Base-by-base conservation (phyloP, 2,113 vertebrate species). In the Cariama cristata region DNA sequence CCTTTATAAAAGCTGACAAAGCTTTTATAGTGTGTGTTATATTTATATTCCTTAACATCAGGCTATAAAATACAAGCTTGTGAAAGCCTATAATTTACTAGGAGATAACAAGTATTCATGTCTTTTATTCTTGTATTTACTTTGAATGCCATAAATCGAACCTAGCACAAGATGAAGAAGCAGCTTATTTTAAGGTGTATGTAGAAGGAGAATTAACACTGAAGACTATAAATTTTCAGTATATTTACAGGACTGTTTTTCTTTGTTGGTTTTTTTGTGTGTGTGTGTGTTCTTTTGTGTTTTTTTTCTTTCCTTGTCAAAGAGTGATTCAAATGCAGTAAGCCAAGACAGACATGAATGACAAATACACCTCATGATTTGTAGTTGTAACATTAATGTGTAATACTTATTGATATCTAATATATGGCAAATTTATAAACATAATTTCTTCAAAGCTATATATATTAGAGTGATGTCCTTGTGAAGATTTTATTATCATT, bases 61-160 rank as follows among this genome's bases (percentile, higher is more conserved):
- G 24, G 20, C 68, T 92, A 35, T 94, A 87, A 96, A 95, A 89
- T 45, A 92, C 10, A 73, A 82, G 68, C 23, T 83, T 91, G 67
- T 94, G 66, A 93, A 96, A 86, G 60, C 55, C 73, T 91, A 19
- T 92, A 79, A 96, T 96, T 97, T 97, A 86, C 76, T 86, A 22
- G n/a, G 23, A 64, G 44, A 77, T 63, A 95, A 58, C 67, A 93
- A 81, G 87, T 76, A 87, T 84, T 95, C 68, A 75, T 86, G 45
- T 66, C 23, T 72, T 90, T 88, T 67, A 60, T 77, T 96, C 33
- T 32, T 95, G 15, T 82, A 63, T 88, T 75, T 86, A 67, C 60
- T 95, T 87, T 67, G 77, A 92, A 83, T 11, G 2, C 6, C 64
- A 72, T 92, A 86, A 93, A 94, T 97, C 73, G 94, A 94, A 72